Conservation (phyloP, 1,140 invertebrate genomes). For the Achroia grisella region DNA sequence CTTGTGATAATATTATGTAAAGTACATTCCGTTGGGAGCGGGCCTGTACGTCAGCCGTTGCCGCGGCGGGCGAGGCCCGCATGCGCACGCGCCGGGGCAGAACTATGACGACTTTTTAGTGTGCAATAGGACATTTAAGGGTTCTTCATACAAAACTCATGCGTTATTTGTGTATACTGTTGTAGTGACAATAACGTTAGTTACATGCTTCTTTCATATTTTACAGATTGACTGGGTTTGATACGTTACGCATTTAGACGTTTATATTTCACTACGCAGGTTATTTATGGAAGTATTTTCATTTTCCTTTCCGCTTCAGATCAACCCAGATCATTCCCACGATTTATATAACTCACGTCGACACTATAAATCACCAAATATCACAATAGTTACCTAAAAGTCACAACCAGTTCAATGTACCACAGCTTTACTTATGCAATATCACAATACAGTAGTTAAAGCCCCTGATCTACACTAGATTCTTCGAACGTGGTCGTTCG, state of each 20-base stretch:
- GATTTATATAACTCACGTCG: conserved; percentile 16
- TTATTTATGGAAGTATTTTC: conserved; percentile 6
- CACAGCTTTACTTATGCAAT: conserved; percentile 68
- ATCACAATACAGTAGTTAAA: conserved; percentile 40
- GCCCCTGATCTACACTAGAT: conserved; percentile 38
- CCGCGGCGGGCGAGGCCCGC: conserved; percentile 1
- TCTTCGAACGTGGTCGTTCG: conserved; percentile 22
- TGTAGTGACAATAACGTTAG: conserved; percentile 53
- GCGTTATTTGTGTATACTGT: conserved; percentile 41
- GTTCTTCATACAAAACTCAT: conserved; percentile 17
- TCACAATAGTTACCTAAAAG: conserved; percentile 69
- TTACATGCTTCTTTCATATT: conserved; percentile 30
- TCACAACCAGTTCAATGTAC: conserved; percentile 63
- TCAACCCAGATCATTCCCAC: conserved; percentile 23
- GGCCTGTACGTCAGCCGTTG: conserved; percentile 5
- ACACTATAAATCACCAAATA: conserved; percentile 58
- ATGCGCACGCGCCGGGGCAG: conserved; percentile 1
- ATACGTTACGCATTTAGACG: conserved; percentile 13
- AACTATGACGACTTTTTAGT: conserved; percentile 11
- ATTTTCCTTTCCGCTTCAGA: conserved; percentile 32
- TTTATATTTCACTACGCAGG: not conserved
- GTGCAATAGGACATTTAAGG: conserved; percentile 22
- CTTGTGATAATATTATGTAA: conserved; percentile 53
- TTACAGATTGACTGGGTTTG: conserved; percentile 12
- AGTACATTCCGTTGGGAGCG: conserved; percentile 44